Conservation (phyloP, 2,888 invertebrate species). For the Polydrusus pterygomalis region DNA sequence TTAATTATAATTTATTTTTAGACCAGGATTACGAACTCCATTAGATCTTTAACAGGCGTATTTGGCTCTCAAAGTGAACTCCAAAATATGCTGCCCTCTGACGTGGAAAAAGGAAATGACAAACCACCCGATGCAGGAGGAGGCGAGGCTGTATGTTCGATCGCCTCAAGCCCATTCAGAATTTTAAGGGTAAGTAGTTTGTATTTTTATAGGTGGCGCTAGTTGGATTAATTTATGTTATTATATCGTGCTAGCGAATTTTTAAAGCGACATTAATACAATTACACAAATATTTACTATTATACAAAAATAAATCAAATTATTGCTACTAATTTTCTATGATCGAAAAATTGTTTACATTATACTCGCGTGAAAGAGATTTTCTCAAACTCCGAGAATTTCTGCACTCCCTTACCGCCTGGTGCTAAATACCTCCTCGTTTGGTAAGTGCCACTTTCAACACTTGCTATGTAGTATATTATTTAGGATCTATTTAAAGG, state of each 20-base stretch:
- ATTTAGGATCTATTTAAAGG: too few relatives aligned
- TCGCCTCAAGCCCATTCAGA: conserved; percentile 84
- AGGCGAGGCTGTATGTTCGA: conserved; percentile 79
- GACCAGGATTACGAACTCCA: conserved; percentile 70
- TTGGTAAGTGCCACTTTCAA: too few relatives aligned
- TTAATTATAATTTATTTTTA: conserved; percentile 62
- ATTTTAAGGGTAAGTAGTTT: conserved; percentile 79
- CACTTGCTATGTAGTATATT: too few relatives aligned
- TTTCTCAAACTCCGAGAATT: too few relatives aligned
- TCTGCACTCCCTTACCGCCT: too few relatives aligned
- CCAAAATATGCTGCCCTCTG: conserved; percentile 71
- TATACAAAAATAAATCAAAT: too few relatives aligned
- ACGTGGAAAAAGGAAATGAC: conserved; percentile 59
- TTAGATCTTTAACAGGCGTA: conserved; percentile 60
- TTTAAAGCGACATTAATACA: background rate
- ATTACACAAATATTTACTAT: too few relatives aligned
- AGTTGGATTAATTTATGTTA: conserved; percentile 46
- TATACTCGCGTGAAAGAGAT: too few relatives aligned
- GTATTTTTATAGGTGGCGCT: conserved; percentile 24
- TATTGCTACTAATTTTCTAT: too few relatives aligned
- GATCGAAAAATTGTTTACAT: too few relatives aligned
- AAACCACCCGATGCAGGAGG: conserved; percentile 54
- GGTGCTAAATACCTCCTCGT: too few relatives aligned
- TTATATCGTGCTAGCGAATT: background rate
- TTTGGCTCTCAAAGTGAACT: conserved; percentile 24